These are phyloP conservation scores for Agapornis roseicollis DNA, from an alignment of 2,113 vertebrate species.

Conservation along the genomic window DNA sequence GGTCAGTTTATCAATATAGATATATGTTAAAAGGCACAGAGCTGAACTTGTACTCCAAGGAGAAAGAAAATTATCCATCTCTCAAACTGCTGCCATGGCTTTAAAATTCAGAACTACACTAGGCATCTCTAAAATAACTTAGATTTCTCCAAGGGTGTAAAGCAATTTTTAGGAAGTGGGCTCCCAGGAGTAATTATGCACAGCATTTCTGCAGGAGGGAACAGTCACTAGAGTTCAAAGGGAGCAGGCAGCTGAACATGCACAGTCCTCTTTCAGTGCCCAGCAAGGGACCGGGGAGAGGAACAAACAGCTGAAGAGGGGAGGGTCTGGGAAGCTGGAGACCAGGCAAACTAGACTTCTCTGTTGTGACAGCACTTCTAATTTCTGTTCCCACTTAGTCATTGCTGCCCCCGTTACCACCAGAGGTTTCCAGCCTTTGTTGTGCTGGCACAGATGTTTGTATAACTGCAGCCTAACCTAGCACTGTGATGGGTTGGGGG, in stretches of 20 bases:
- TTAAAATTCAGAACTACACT: neutral
- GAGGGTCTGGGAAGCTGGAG: neutral
- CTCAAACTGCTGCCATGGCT: neutral
- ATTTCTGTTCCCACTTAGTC: neutral
- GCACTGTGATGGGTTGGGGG: rapidly evolving
- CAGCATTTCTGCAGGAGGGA: neutral
- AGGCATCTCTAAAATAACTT: neutral
- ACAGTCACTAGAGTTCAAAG: neutral
- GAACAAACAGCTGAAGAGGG: neutral
- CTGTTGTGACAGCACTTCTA: neutral
- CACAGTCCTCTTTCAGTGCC: neutral
- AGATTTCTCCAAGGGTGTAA: neutral
- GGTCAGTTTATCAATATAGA: neutral
- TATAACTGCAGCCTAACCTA: neutral
- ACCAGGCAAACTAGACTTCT: neutral
- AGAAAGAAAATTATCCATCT: neutral
- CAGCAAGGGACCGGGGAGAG: neutral
- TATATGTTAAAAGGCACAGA: neutral
- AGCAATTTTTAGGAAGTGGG: neutral
- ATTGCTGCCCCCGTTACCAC: neutral
- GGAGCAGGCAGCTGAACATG: rapidly evolving
- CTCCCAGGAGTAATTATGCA: neutral
- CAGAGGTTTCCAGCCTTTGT: neutral
- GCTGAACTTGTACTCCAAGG: neutral
- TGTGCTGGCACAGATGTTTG: neutral